Evolutionary conservation across 2,888 invertebrate genomes (phyloP).

Genomic region (Tiliacea citrago): DNA sequence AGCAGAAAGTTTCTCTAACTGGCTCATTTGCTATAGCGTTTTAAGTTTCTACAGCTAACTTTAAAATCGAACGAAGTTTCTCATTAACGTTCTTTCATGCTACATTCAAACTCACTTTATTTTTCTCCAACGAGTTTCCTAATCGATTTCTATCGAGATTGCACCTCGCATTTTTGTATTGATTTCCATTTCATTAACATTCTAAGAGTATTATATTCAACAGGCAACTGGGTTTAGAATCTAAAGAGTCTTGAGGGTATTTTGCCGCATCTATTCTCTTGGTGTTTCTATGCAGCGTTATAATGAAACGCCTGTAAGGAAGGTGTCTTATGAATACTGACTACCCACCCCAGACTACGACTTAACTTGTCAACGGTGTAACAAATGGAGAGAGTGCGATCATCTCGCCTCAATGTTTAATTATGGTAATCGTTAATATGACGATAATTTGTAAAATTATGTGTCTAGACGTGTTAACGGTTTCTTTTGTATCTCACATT

Average conservation of each 20-base stretch:
- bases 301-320: conserved; percentile 74
- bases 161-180: conserved; percentile 61
- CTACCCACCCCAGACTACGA: conserved; percentile 78
- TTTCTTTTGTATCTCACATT: conserved; percentile 46
- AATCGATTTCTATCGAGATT: conserved; percentile 61
- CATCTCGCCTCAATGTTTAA: conserved; percentile 80
- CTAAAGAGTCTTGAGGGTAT: conserved; percentile 68
- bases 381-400: conserved; percentile 81
- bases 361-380: conserved; percentile 87
- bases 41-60: conserved; percentile 32
- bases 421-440: conserved; percentile 70
- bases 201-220: conserved; percentile 65
- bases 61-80: conserved; percentile 48
- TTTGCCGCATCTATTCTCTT: conserved; percentile 69
- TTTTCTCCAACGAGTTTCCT: conserved; percentile 54
- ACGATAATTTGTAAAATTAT: conserved; percentile 61
- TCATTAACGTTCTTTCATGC: conserved; percentile 54
- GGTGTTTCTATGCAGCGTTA: conserved; percentile 68
- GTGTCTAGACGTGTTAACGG: conserved; percentile 59
- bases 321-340: conserved; percentile 88
- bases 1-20: conserved; percentile 6
- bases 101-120: conserved; percentile 50
- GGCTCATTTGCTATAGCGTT: conserved; percentile 25
- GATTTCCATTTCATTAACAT: conserved; percentile 69
- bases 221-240: conserved; percentile 48